A percentile compares a stretch with the other conserved stretches of the same genome.
Evolutionary conservation across 1,140 invertebrate species (phyloP).

Genomic region (Listronotus bonariensis): DNA sequence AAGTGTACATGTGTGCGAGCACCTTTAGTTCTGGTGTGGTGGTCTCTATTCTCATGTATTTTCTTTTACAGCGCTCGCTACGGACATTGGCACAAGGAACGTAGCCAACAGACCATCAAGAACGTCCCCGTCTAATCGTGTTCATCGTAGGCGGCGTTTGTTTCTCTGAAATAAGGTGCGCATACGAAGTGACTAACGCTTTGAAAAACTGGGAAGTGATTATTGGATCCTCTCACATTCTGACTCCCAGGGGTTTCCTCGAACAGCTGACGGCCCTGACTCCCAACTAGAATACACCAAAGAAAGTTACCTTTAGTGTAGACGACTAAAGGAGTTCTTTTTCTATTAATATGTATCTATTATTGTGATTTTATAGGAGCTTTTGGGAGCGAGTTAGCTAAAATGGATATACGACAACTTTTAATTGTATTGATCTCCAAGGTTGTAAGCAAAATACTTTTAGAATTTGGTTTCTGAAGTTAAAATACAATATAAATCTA

Average conservation of each 20-base stretch:
- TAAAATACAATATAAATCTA: too few relatives aligned
- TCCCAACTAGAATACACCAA: constrained; percentile 58
- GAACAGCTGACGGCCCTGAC: constrained; percentile 84
- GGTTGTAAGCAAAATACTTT: too few relatives aligned
- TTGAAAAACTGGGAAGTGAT: constrained; percentile 99
- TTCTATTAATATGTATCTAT: neutral
- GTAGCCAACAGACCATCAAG: constrained; percentile 89
- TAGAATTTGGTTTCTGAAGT: too few relatives aligned
- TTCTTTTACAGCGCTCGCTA: constrained; percentile 81
- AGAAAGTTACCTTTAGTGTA: constrained; percentile 49
- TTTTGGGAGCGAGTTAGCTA: constrained; percentile 1
- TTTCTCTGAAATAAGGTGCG: constrained; percentile 96
- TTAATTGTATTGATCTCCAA: too few relatives aligned
- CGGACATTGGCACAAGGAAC: constrained; percentile 99
- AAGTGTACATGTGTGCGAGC: too few relatives aligned
- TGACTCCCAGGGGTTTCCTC: constrained; percentile 94
- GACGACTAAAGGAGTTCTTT: constrained; percentile 10
- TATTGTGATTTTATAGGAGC: constrained; percentile 22
- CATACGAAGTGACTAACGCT: constrained; percentile 96
- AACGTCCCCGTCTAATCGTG: constrained; percentile 94
- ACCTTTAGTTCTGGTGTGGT: too few relatives aligned
- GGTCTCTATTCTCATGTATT: constrained; percentile 5
- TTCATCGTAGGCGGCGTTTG: constrained; percentile 96
- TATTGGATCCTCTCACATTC: constrained; percentile 94
- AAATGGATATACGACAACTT: constrained; percentile 2